Evolutionary conservation across 2,888 invertebrate species (phyloP).

Genomic region (Drosophila mettleri): DNA sequence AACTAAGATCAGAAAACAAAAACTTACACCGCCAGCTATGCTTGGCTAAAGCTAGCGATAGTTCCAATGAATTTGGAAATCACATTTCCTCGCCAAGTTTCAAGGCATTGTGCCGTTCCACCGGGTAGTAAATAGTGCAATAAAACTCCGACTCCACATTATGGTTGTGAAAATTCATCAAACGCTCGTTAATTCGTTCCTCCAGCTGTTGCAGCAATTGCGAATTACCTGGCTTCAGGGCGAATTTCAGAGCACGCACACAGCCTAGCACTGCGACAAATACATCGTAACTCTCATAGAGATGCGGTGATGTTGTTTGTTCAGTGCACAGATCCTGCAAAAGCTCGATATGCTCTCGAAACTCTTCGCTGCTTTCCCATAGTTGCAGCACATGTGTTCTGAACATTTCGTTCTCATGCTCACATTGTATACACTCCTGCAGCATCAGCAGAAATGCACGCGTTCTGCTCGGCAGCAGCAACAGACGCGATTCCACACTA

Average conservation of each 20-base stretch:
- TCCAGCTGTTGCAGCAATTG: slow-evolving; percentile 75
- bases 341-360: slow-evolving; percentile 73
- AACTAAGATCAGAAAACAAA: not conserved
- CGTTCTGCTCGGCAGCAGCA: slow-evolving; percentile 55
- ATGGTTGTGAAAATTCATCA: slow-evolving; percentile 74
- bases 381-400: slow-evolving; percentile 58
- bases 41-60: not conserved
- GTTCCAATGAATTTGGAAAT: slow-evolving; percentile 3
- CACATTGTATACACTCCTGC: slow-evolving; percentile 33
- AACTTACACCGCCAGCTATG: slow-evolving; percentile 19
- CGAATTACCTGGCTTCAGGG: slow-evolving; percentile 71
- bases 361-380: slow-evolving; percentile 70
- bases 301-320: slow-evolving; percentile 1
- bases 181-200: slow-evolving; percentile 73
- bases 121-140: slow-evolving; percentile 82
- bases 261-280: slow-evolving; percentile 77
- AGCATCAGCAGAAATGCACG: slow-evolving; percentile 63
- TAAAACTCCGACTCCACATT: slow-evolving; percentile 80
- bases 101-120: slow-evolving; percentile 59
- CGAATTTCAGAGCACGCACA: slow-evolving; percentile 65
- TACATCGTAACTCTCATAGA: slow-evolving; percentile 69
- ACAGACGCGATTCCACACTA: slow-evolving; percentile 59
- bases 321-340: slow-evolving; percentile 55
- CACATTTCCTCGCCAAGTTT: slow-evolving; percentile 14
- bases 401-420: slow-evolving; percentile 32